These are phyloP conservation scores for Drosophila birchii DNA, from an alignment of 2,888 invertebrate species.

Conservation along the genomic window DNA sequence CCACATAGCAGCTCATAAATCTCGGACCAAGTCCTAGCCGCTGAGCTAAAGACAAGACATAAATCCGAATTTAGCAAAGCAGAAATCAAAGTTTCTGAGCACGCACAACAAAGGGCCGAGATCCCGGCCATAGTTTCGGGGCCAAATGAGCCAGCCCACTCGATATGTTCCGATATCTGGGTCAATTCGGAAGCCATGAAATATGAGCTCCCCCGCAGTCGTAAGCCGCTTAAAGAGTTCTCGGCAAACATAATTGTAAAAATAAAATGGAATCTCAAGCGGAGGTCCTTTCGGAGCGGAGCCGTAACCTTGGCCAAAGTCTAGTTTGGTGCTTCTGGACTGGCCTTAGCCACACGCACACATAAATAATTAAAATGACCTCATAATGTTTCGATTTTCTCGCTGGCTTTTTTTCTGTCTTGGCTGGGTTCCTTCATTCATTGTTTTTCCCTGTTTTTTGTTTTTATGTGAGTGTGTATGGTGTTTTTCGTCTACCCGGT, in stretches of 20 bases:
- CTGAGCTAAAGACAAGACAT: slow-evolving; percentile 32
- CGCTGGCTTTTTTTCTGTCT: slow-evolving; percentile 13
- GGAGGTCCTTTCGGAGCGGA: background rate
- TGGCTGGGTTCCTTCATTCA: background rate
- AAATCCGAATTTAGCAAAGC: slow-evolving; percentile 37
- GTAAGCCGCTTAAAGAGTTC: slow-evolving; percentile 42
- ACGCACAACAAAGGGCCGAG: slow-evolving; percentile 40
- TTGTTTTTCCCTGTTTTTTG: slow-evolving; percentile 14
- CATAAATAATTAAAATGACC: slow-evolving; percentile 73
- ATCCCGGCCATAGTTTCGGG: slow-evolving; percentile 16
- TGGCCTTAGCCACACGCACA: slow-evolving; percentile 46
- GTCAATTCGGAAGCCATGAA: slow-evolving; percentile 27
- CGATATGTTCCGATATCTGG: slow-evolving; percentile 34
- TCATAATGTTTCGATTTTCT: slow-evolving; percentile 71
- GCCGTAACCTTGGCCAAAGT: slow-evolving; percentile 39
- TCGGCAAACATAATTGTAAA: slow-evolving; percentile 28
- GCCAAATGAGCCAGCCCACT: slow-evolving; percentile 28
- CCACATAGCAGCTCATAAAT: slow-evolving; percentile 40
- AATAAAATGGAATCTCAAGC: slow-evolving; percentile 34
- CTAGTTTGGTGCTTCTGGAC: slow-evolving; percentile 33
- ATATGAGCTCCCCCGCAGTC: slow-evolving; percentile 22
- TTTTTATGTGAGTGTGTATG: background rate
- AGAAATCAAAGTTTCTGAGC: slow-evolving; percentile 58
- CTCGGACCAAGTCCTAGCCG: slow-evolving; percentile 11
- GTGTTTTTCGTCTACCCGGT: slow-evolving; percentile 17